Conservation (phyloP, 1,140 invertebrate genomes). For the Ylistrum balloti region DNA sequence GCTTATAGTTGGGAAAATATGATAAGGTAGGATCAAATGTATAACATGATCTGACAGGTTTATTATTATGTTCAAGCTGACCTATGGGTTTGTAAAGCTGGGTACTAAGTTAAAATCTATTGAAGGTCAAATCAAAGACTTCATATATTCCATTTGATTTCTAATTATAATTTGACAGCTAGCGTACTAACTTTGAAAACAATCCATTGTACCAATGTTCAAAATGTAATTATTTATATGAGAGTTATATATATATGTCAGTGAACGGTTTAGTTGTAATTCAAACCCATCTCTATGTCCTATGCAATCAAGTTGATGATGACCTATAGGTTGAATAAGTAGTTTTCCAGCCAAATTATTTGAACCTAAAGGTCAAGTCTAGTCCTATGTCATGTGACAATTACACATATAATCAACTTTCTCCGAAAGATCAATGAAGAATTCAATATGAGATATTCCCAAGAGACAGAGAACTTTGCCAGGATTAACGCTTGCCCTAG, state of each 20-base stretch:
- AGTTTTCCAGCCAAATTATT: not conserved
- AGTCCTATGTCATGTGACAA: constrained; percentile 25
- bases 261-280: not conserved
- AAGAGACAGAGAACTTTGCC: constrained; percentile 15
- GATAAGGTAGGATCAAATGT: too few species aligned
- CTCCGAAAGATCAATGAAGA: not conserved
- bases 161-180: too few species aligned
- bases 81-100: too few species aligned
- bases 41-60: too few species aligned
- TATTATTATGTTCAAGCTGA: too few species aligned
- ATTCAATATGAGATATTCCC: constrained; percentile 22
- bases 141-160: too few species aligned
- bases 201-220: not conserved
- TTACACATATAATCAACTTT: not conserved
- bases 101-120: too few species aligned
- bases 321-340: not conserved
- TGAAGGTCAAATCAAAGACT: too few species aligned
- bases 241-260: not conserved
- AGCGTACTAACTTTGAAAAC: too few species aligned
- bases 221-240: not conserved
- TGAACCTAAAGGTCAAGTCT: constrained; percentile 1
- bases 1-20: too few species aligned
- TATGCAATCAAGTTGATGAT: not conserved
- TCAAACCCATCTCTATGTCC: not conserved
- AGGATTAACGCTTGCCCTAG: constrained; percentile 6